phyloP scores from a whole-genome alignment of 2,797 vertebrate species.

The Poecilia picta region DNA sequence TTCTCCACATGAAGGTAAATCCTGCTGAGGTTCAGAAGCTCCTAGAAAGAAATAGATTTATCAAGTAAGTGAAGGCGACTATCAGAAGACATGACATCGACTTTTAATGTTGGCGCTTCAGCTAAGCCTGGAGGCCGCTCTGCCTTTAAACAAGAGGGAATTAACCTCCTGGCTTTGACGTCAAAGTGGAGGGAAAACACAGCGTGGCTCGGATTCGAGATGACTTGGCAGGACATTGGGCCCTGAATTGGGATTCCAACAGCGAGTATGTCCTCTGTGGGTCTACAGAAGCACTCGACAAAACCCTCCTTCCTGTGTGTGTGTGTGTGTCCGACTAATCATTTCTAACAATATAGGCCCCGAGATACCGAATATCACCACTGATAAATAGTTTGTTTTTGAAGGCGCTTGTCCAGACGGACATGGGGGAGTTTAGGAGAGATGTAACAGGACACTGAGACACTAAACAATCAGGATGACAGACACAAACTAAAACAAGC shows the following conservation, averaged over 20 bases:
- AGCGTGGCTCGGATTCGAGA: slow-evolving; percentile 26
- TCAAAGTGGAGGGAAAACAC: slow-evolving; percentile 61
- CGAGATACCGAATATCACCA: slow-evolving; percentile 43
- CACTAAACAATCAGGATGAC: slow-evolving; percentile 44
- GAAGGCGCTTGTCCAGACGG: slow-evolving; percentile 44
- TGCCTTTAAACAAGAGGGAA: slow-evolving; percentile 31
- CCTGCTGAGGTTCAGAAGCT: slow-evolving; percentile 50
- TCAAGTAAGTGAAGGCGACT: slow-evolving; percentile 47
- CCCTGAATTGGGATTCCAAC: slow-evolving; percentile 63
- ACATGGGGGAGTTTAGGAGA: slow-evolving; percentile 20
- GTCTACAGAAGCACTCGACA: slow-evolving; percentile 42
- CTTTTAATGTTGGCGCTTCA: slow-evolving; percentile 34
- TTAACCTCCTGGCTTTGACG: slow-evolving; percentile 58
- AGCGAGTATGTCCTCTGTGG: slow-evolving; percentile 25
- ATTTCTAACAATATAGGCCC: slow-evolving; percentile 24
- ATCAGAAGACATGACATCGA: slow-evolving; percentile 50
- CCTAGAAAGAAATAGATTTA: slow-evolving; percentile 49
- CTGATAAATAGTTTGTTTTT: slow-evolving; percentile 57
- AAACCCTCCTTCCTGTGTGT: slow-evolving; percentile 13
- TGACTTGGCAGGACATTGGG: slow-evolving; percentile 61
- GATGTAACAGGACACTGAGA: slow-evolving; percentile 26
- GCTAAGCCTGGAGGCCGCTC: slow-evolving; percentile 30
- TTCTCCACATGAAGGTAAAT: slow-evolving; percentile 42
- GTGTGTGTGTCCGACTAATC: neutral
- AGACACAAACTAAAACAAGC: slow-evolving; percentile 49